Evolutionary conservation across 2,113 vertebrate genomes (phyloP).

Genomic region (Columbina picui): DNA sequence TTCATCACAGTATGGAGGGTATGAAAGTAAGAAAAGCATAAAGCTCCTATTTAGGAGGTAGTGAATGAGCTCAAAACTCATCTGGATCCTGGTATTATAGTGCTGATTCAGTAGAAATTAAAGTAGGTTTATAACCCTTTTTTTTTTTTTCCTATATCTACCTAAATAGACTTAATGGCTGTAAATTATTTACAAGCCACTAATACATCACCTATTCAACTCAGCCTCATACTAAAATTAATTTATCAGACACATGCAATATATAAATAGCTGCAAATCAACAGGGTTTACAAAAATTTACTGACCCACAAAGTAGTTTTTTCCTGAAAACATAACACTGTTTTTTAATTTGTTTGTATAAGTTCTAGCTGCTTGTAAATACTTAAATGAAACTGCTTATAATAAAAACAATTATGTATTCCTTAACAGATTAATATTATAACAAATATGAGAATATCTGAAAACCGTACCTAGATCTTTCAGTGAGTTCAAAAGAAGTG

Average conservation of each 20-base stretch:
- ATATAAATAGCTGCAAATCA: conserved; percentile 73
- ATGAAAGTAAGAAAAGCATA: background rate
- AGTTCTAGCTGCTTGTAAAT: conserved; percentile 59
- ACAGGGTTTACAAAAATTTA: conserved; percentile 64
- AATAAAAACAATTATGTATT: background rate
- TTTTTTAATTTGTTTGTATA: conserved; percentile 38
- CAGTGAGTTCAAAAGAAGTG: background rate
- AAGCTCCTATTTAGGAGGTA: background rate
- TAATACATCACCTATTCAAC: conserved; percentile 55
- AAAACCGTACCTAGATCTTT: background rate
- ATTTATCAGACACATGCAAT: conserved; percentile 56
- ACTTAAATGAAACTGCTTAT: conserved; percentile 30
- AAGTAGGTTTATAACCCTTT: background rate
- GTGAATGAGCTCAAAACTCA: background rate
- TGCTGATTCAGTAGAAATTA: background rate
- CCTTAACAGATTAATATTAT: background rate
- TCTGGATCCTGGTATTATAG: background rate
- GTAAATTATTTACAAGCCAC: conserved; percentile 29
- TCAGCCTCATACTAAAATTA: conserved; percentile 57
- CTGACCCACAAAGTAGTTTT: conserved; percentile 65
- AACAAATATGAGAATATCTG: background rate
- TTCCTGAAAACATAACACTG: conserved; percentile 34
- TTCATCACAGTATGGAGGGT: background rate
- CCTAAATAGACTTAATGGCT: conserved; percentile 19
- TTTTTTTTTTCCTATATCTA: background rate